A percentile compares a stretch with the other conserved stretches of the same genome.
Conservation (phyloP, 2,113 vertebrate genomes). For the Excalfactoria chinensis region DNA sequence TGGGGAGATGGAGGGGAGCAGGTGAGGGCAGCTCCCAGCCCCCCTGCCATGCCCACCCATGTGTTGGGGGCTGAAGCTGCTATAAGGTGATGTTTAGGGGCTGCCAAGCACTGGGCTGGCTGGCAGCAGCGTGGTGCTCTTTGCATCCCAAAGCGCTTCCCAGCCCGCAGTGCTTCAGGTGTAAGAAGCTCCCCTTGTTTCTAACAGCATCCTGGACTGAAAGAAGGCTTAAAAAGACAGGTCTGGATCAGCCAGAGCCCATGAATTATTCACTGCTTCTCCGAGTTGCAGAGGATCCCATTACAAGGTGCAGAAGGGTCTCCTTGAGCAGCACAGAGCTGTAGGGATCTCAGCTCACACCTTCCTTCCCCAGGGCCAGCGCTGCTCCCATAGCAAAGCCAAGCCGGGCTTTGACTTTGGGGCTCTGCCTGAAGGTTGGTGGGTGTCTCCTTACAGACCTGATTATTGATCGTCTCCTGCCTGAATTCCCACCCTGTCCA, state of each 20-base stretch:
- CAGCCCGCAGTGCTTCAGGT: neutral
- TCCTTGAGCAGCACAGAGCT: constrained; percentile 22
- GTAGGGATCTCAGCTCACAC: neutral
- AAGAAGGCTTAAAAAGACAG: neutral
- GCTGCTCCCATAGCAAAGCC: fast-evolving
- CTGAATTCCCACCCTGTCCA: neutral
- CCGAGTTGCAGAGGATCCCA: neutral
- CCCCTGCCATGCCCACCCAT: neutral
- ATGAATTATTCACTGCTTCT: neutral
- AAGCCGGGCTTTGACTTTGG: neutral
- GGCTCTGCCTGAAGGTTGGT: neutral
- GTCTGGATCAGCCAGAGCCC: neutral
- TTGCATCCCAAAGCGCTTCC: neutral
- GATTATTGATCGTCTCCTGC: constrained; percentile 45
- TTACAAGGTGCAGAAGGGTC: neutral
- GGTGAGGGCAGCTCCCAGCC: neutral
- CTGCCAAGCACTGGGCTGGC: fast-evolving
- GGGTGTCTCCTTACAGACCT: constrained; percentile 59
- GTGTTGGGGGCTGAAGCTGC: neutral
- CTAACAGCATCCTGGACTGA: neutral
- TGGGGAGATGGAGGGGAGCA: fast-evolving
- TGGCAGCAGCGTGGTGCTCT: fast-evolving
- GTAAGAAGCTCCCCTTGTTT: neutral
- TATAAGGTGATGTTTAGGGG: fast-evolving
- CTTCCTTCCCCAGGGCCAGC: neutral